Evolutionary conservation across 2,113 vertebrate species (phyloP).

Genomic region (Melanotaenia duboulayi): DNA sequence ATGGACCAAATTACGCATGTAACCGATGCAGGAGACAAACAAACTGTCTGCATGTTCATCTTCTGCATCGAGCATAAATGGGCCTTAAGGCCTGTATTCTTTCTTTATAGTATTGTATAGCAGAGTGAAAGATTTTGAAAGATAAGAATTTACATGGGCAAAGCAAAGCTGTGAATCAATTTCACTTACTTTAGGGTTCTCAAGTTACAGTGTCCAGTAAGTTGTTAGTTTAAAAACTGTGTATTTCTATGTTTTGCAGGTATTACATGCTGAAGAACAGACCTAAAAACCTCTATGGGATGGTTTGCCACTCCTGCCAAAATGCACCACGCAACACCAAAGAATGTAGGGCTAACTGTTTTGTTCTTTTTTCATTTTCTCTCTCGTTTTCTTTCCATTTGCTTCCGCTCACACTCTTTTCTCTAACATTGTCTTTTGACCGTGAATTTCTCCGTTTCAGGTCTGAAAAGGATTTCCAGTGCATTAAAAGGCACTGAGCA

Average conservation of each 20-base stretch:
- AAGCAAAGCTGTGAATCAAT: background rate
- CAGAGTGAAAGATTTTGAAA: background rate
- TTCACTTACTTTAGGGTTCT: background rate
- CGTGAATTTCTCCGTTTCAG: background rate
- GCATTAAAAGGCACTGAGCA: constrained; percentile 30
- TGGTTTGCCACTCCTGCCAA: constrained; percentile 97
- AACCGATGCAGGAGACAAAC: too few relatives aligned
- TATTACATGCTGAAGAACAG: constrained; percentile 96
- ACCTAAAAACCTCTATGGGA: constrained; percentile 93
- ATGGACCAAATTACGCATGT: too few relatives aligned
- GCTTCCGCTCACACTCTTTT: background rate
- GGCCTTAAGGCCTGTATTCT: background rate
- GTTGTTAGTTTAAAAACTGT: background rate
- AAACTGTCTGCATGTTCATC: too few relatives aligned
- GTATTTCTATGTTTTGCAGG: constrained; percentile 73
- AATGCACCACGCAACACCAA: constrained; percentile 93
- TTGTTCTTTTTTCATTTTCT: too few relatives aligned
- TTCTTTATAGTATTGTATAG: background rate
- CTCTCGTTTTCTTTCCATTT: constrained; percentile 1
- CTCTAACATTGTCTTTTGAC: background rate
- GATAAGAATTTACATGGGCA: background rate
- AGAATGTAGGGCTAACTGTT: constrained; percentile 90
- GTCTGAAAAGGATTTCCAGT: constrained; percentile 1
- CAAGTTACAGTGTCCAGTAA: background rate
- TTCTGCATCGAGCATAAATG: too few relatives aligned